phyloP scores from a whole-genome alignment of 2,113 vertebrate species.

The Pyrgilauda ruficollis region DNA sequence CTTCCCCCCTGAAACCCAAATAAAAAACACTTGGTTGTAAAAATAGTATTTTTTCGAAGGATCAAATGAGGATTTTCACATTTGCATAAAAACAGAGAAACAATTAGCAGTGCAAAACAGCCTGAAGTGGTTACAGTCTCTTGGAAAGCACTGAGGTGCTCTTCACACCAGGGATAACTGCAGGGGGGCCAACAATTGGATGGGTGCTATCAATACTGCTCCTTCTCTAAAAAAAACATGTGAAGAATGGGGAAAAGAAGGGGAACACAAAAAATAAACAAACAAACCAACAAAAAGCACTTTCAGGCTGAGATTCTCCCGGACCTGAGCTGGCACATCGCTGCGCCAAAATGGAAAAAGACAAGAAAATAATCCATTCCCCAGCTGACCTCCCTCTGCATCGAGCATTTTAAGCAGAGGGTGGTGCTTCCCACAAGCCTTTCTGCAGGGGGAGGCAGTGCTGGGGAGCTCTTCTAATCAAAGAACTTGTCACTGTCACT shows the following conservation, averaged over 20 bases:
- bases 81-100: neutral
- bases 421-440: neutral
- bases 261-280: neutral
- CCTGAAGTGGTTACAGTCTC: neutral
- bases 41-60: neutral
- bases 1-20: neutral
- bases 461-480: neutral
- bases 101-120: neutral
- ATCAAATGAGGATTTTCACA: neutral
- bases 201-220: neutral
- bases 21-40: neutral
- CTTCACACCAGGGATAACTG: neutral
- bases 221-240: neutral
- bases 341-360: neutral
- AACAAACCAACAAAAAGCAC: no score
- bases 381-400: accelerated
- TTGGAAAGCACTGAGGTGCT: neutral
- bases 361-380: neutral
- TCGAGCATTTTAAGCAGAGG: neutral
- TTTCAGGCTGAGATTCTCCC: neutral
- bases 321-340: neutral
- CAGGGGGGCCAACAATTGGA: neutral
- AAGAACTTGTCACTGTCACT: constrained; percentile 48
- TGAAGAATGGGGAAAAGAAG: neutral
- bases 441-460: neutral